phyloP scores from a whole-genome alignment of 2,797 vertebrate genomes.

The Hyperoplus immaculatus region DNA sequence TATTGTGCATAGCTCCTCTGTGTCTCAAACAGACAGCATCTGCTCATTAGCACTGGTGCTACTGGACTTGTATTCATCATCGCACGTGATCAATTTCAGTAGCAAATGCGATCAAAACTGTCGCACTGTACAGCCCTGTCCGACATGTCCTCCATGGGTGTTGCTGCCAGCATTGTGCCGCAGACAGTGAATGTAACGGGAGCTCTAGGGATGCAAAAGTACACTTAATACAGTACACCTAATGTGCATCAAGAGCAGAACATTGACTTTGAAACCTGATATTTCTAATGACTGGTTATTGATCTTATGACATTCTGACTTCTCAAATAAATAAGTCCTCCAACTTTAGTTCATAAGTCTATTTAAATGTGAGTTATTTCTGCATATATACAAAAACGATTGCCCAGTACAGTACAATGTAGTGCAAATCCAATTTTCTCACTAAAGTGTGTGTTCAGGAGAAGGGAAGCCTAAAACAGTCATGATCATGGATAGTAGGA shows the following conservation, averaged over 20 bases:
- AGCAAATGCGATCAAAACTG: too few species aligned
- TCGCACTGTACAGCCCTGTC: too few species aligned
- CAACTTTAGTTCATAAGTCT: not conserved
- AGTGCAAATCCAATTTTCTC: not conserved
- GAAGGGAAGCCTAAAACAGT: not conserved
- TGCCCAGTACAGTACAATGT: too few species aligned
- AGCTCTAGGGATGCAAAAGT: slow-evolving; percentile 57
- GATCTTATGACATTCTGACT: slow-evolving; percentile 18
- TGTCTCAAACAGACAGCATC: too few species aligned
- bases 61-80: too few species aligned
- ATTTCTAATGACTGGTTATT: slow-evolving; percentile 39
- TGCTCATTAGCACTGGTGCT: too few species aligned
- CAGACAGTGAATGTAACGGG: slow-evolving; percentile 69
- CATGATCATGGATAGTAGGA: not conserved
- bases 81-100: too few species aligned
- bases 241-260: slow-evolving; percentile 53
- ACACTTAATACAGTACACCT: slow-evolving; percentile 35
- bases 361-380: not conserved
- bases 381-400: not conserved
- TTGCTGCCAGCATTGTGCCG: slow-evolving; percentile 65
- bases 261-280: slow-evolving; percentile 53
- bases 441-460: not conserved
- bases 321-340: not conserved
- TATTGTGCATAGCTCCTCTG: too few species aligned
- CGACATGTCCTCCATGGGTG: slow-evolving; percentile 52